phyloP scores from a whole-genome alignment of 2,113 vertebrate species.

The Clupea harengus region DNA sequence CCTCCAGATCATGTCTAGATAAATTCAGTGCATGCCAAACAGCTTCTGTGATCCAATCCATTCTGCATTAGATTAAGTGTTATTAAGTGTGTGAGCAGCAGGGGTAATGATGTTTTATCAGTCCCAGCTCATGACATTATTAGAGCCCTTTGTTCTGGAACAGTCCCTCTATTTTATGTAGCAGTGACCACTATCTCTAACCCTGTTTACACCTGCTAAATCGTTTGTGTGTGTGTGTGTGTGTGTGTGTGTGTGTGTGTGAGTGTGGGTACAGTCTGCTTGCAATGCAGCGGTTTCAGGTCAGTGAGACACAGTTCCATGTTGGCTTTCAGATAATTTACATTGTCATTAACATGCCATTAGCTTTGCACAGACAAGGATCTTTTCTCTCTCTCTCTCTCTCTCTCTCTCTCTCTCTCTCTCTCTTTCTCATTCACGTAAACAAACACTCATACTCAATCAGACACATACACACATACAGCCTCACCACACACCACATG shows the following conservation, averaged over 20 bases:
- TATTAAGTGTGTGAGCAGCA: too few species aligned
- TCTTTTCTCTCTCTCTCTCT: not conserved
- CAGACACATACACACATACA: not conserved
- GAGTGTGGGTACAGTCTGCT: not conserved
- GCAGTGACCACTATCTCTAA: not conserved
- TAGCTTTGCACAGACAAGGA: not conserved
- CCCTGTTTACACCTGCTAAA: not conserved
- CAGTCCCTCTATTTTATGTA: not conserved
- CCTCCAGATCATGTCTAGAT: too few species aligned
- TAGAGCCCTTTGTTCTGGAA: too few species aligned
- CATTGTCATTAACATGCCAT: not conserved
- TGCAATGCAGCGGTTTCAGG: not conserved
- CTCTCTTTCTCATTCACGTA: not conserved
- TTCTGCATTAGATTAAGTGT: too few species aligned
- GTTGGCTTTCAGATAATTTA: not conserved
- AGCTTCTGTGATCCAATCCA: not conserved
- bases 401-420: not conserved
- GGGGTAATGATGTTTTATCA: too few species aligned
- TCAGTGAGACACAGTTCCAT: not conserved
- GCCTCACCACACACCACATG: conserved; percentile 23
- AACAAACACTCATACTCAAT: not conserved
- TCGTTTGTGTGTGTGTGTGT: not conserved
- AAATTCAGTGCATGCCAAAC: too few species aligned
- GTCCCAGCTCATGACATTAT: too few species aligned
- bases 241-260: not conserved